phyloP scores from a whole-genome alignment of 2,797 vertebrate species.

The Heterohyrax brucei region DNA sequence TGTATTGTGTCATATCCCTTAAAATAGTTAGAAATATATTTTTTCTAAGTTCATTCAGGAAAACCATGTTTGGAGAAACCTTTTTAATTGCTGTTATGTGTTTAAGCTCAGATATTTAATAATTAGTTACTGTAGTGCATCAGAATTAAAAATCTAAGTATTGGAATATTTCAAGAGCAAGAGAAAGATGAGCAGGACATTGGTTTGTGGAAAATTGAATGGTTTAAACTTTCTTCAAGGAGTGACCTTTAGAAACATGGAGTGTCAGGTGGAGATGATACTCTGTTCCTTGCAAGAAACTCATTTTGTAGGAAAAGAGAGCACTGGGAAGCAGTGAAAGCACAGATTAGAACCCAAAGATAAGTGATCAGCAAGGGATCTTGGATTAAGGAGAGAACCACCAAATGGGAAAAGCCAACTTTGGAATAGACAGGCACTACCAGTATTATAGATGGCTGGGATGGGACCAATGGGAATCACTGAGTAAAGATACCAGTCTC shows the following conservation, averaged over 20 bases:
- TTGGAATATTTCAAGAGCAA: not conserved
- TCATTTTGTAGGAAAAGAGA: not conserved
- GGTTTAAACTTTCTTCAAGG: not conserved
- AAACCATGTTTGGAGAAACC: not conserved
- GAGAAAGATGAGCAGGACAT: not conserved
- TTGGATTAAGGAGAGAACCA: not conserved
- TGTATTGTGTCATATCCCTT: not conserved
- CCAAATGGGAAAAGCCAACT: not conserved
- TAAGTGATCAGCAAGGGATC: not conserved
- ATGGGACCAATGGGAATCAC: not conserved
- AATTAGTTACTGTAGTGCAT: not conserved
- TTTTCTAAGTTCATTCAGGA: not conserved
- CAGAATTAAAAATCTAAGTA: not conserved
- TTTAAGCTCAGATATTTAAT: not conserved
- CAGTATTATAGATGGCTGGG: not conserved
- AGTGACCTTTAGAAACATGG: not conserved
- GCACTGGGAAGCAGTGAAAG: not conserved
- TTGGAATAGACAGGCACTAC: not conserved
- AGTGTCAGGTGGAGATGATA: rapidly evolving
- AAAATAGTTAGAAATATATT: not conserved
- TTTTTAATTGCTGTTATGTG: not conserved
- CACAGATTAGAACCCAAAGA: not conserved
- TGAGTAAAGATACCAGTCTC: not conserved
- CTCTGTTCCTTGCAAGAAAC: not conserved
- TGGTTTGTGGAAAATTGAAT: not conserved